phyloP scores from a whole-genome alignment of 2,888 invertebrate genomes.

The Drosophila fungiperda region DNA sequence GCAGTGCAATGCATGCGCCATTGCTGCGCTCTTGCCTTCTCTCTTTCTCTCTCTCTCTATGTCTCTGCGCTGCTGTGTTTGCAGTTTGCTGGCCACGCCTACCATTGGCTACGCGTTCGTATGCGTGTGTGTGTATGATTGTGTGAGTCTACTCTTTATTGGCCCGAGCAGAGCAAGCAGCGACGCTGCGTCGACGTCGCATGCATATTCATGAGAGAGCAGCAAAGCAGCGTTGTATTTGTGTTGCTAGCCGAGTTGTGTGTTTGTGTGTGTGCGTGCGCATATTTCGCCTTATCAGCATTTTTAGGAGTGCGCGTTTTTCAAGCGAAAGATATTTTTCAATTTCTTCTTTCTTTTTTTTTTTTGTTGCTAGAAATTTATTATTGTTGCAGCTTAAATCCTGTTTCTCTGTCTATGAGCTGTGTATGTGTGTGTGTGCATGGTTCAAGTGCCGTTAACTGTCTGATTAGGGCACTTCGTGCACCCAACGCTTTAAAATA shows the following conservation, averaged over 20 bases:
- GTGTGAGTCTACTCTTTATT: constrained; percentile 59
- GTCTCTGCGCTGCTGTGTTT: constrained; percentile 16
- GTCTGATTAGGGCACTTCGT: constrained; percentile 79
- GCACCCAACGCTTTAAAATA: constrained; percentile 74
- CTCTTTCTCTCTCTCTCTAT: constrained; percentile 33
- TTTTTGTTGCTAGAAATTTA: constrained; percentile 61
- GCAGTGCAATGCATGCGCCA: constrained; percentile 60
- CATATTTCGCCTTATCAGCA: constrained; percentile 79
- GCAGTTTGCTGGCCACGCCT: constrained; percentile 57
- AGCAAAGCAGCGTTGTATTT: constrained; percentile 25
- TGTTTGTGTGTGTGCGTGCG: constrained; percentile 52
- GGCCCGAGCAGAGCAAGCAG: constrained; percentile 49
- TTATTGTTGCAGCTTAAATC: constrained; percentile 82
- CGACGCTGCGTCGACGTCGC: constrained; percentile 57
- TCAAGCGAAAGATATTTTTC: constrained; percentile 62
- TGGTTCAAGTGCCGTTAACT: constrained; percentile 71
- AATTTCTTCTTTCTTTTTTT: constrained; percentile 46
- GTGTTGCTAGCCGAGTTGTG: constrained; percentile 24
- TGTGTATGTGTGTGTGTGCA: constrained; percentile 26
- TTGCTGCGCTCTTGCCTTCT: constrained; percentile 54
- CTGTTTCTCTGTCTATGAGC: constrained; percentile 50
- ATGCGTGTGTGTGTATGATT: constrained; percentile 35
- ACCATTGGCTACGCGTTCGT: constrained; percentile 45
- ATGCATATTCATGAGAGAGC: constrained; percentile 78
- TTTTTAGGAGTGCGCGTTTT: constrained; percentile 70